These are phyloP conservation scores for Catocala fraxini DNA, from an alignment of 2,888 invertebrate genomes.

Conservation along the genomic window DNA sequence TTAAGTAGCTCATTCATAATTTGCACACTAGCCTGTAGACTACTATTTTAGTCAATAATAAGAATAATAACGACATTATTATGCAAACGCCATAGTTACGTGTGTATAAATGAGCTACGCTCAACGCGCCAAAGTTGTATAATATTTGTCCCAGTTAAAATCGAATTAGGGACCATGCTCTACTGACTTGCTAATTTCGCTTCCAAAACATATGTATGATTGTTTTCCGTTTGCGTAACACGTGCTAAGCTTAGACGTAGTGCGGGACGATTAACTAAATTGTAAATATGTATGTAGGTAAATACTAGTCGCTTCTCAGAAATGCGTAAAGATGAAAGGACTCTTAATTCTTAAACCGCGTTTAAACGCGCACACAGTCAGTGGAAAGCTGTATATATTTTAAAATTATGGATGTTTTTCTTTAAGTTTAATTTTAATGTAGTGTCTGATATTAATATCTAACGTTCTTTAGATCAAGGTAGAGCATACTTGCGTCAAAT, in stretches of 20 bases:
- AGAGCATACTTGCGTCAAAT: no score
- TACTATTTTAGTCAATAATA: not conserved
- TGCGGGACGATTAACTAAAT: constrained; percentile 1
- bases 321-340: not conserved
- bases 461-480: no score
- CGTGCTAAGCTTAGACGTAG: constrained; percentile 14
- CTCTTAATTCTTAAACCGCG: no score
- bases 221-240: constrained; percentile 46
- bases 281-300: not conserved
- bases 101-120: constrained; percentile 17
- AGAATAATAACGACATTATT: constrained; percentile 10
- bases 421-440: no score
- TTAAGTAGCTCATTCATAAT: no score
- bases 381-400: no score
- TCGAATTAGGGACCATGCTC: constrained; percentile 48
- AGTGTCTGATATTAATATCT: no score
- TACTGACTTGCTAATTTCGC: constrained; percentile 29
- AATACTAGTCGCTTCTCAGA: constrained; percentile 5
- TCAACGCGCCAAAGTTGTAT: constrained; percentile 29
- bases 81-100: constrained; percentile 37
- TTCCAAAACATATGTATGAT: constrained; percentile 25
- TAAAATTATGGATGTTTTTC: no score
- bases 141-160: constrained; percentile 48
- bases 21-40: no score
- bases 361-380: no score